Evolutionary conservation across 2,888 invertebrate genomes (phyloP), one percentile per base, ranked within the genome.

Genomic region (Tipula unca): DNA sequence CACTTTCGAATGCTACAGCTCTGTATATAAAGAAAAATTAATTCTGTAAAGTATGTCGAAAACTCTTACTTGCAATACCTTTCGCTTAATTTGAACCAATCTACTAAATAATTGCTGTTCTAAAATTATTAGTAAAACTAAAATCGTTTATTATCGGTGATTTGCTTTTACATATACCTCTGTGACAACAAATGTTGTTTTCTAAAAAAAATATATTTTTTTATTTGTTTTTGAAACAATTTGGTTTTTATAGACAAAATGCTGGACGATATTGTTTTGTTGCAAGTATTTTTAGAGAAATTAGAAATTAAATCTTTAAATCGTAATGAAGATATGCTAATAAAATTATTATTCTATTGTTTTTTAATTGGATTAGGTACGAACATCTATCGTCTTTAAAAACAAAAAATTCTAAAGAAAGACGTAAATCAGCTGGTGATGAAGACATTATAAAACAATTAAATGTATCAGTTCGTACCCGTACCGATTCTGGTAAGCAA

Each of bases 401-500:
- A 2, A 87, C 88, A 2, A 87, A 87, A 85, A 89, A 88, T 87
- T 89, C 89, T 32, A 91, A 90, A 87, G 94, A 95, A 89, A 93
- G 96, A 39, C 93, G 96, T n/a, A 94, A 95, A 88, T 96, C 96
- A 1, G 96, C 96, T 1, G 96, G 96, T 0, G 96, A 96, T 91
- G 96, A 96, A 89, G 94, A 94, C 88, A 92, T 94, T 88, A 91
- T 95, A 3, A 94, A 94, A 88, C 94, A 94, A 88, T 90, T 94
- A 88, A 94, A 94, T 88, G 93, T 95, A 91, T 94, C 94, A 88
- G 95, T 96, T 32, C 93, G 96, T 87, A 96, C 96, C 54, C 93
- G 97, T 88, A 96, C 97, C 85, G 95, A 95, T 89, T 97, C 97
- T 83, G 97, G 97, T 3, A 95, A 96, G 89, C 95, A 94, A 88